Evolutionary conservation across 2,888 invertebrate species (phyloP).

Genomic region (Beris chalybata): DNA sequence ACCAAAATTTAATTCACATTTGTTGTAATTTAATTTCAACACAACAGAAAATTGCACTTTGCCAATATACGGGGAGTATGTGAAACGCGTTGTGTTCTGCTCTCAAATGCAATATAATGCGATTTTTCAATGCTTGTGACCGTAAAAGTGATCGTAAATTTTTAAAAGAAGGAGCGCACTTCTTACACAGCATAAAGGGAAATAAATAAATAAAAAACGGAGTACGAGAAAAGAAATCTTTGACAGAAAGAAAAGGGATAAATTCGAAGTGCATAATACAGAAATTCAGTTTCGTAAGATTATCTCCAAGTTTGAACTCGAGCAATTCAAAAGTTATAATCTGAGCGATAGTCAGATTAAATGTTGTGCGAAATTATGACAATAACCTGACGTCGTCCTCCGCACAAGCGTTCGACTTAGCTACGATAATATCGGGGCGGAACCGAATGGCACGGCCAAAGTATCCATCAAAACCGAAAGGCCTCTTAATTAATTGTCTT

Average conservation of each 20-base stretch:
- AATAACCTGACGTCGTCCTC: background rate
- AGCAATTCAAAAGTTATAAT: constrained; percentile 10
- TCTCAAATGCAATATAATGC: constrained; percentile 6
- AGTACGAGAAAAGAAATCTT: constrained; percentile 17
- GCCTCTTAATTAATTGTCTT: constrained; percentile 36
- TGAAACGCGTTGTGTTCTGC: no score
- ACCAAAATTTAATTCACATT: no score
- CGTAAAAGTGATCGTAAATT: constrained; percentile 27
- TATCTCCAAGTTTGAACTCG: constrained; percentile 4
- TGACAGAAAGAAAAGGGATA: constrained; percentile 14
- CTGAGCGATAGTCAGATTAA: constrained; percentile 25
- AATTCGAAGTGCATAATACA: constrained; percentile 17
- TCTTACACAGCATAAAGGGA: no score
- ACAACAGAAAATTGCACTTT: constrained; percentile 29
- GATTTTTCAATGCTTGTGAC: constrained; percentile 31
- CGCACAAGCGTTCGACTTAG: no score
- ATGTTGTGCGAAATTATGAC: constrained; percentile 1
- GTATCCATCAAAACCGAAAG: constrained; percentile 33
- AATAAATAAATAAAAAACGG: background rate
- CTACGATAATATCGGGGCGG: constrained; percentile 31
- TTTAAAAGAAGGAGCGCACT: constrained; percentile 4
- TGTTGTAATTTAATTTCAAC: constrained; percentile 28
- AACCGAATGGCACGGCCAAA: constrained; percentile 25
- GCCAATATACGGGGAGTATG: background rate
- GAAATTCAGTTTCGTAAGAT: background rate